Evolutionary conservation across 2,113 vertebrate species (phyloP).

Genomic region (Ahaetulla prasina): DNA sequence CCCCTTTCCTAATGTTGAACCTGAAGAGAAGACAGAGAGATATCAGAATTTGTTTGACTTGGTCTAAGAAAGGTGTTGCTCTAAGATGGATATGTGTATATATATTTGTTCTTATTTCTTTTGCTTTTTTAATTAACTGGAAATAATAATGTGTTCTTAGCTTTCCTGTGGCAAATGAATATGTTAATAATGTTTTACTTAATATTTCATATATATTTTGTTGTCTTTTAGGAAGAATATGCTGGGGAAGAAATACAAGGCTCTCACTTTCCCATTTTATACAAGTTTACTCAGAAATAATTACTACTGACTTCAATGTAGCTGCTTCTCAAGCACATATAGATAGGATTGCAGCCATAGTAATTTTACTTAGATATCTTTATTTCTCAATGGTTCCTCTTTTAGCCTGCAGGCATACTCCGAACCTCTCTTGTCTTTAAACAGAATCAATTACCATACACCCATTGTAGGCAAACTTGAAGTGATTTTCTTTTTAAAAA

Average conservation of each 20-base stretch:
- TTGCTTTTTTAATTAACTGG: neutral
- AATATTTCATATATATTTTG: neutral
- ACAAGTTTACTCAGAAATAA: neutral
- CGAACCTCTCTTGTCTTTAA: conserved; percentile 31
- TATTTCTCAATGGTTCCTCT: neutral
- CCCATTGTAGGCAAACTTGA: conserved; percentile 52
- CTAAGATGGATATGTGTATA: neutral
- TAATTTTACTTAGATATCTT: neutral
- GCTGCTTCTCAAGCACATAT: neutral
- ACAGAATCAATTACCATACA: conserved; percentile 21
- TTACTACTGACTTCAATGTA: neutral
- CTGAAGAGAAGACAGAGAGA: neutral
- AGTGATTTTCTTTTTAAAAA: conserved; percentile 50
- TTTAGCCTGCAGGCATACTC: neutral
- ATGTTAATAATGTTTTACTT: conserved; percentile 5
- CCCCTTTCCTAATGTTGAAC: neutral
- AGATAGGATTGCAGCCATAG: neutral
- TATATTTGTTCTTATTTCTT: neutral
- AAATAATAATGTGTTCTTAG: neutral
- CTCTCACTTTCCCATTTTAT: neutral
- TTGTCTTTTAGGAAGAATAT: neutral
- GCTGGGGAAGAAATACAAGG: neutral
- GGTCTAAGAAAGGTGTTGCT: neutral
- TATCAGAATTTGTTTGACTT: neutral
- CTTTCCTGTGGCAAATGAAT: conserved; percentile 9